Conservation (phyloP, 2,888 invertebrate genomes). For the Synanthedon vespiformis region DNA sequence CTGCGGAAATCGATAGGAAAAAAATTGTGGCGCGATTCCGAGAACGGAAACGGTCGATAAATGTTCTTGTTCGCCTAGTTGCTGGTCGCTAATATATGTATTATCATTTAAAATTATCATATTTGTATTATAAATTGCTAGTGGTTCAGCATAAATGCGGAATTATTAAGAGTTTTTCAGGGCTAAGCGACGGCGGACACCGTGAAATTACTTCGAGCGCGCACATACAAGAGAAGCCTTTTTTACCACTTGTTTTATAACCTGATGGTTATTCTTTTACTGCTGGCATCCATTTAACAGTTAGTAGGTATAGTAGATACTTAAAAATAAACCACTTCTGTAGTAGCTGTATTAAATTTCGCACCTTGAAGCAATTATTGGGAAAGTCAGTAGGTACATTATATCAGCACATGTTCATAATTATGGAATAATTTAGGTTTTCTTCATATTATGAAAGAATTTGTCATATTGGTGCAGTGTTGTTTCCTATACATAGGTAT, state of each 20-base stretch:
- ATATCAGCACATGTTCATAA: no score
- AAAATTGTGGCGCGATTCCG: conserved; percentile 24
- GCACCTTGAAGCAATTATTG: no score
- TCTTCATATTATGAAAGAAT: no score
- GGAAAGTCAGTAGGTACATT: no score
- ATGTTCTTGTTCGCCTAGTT: conserved; percentile 33
- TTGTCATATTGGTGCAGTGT: no score
- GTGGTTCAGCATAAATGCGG: conserved; percentile 31
- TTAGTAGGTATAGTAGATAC: no score
- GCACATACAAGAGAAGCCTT: conserved; percentile 12
- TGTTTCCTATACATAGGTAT: no score
- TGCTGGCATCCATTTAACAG: no score
- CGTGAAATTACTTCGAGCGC: conserved; percentile 48
- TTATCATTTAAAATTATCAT: conserved; percentile 49
- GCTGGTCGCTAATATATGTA: conserved; percentile 32
- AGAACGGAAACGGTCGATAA: conserved; percentile 54
- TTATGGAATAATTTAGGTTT: no score
- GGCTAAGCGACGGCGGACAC: conserved; percentile 27
- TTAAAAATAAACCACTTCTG: no score
- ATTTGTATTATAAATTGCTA: conserved; percentile 42
- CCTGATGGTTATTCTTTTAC: no score
- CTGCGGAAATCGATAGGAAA: conserved; percentile 42
- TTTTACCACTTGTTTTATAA: background rate
- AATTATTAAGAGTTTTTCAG: conserved; percentile 45
- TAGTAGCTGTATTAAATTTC: no score